Base-by-base conservation (phyloP, 2,888 invertebrate genomes). In the Sarcophaga subvicina region DNA sequence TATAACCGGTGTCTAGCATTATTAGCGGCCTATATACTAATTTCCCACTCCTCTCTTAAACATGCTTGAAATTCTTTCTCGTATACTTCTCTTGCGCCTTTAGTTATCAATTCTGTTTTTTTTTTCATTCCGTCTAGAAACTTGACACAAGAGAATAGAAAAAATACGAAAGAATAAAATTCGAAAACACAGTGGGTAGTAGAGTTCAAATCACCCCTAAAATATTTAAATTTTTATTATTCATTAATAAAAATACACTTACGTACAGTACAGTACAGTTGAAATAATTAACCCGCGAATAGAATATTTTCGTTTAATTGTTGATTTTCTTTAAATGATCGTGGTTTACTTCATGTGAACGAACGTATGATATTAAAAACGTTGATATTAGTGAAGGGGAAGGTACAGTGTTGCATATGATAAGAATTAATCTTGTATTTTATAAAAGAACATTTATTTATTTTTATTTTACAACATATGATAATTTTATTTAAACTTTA, bases 181-280 rank as follows among this genome's bases (percentile, higher is more conserved):
- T 78, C 62, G 69, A 78, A 73, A 80, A 73, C 63, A 82, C 66
- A 79, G 73, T 86, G 72, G 63, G 22, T 64, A n/a, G 27, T 22
- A 63, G 10, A 70, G 54, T 73, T 76, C 37, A 72, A 83, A 70
- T 77, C 83, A 86, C 83, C 86, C 86, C 80, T 83, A 83, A 77
- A 80, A 70, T 17, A 62, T 54, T 54, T 17, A 72, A 45, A 77
- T 37, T 54, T 76, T 54, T 14, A 60, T 77, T 63, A 3, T 47
- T 60, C 11, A 60, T 62, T 37, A 73, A 73, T 14, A 47, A 37
- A 47, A 47, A 14, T 20, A 37, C 37, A 37, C 8, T 0, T 37
- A 67, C n/a, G 25, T 72, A 69, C 22, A 60, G 71, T 47, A 12
- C 60, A 45, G 71, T 47, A 17, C 63, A 45, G 27, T 64, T 25